Conservation (phyloP, 2,797 vertebrate species). For the Varecia variegata region DNA sequence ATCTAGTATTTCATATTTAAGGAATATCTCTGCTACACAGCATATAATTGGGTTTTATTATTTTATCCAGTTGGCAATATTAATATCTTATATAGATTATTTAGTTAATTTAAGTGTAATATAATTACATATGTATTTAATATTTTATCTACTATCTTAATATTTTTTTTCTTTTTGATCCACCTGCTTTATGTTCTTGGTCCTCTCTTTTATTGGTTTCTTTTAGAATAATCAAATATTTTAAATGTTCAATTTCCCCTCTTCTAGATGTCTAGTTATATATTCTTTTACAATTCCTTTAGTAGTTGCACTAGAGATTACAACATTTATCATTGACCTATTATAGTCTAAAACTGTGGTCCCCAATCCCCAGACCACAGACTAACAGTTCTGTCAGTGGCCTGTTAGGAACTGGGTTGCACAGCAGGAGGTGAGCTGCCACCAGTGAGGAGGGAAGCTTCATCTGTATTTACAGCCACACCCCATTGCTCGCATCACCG, state of each 20-base stretch:
- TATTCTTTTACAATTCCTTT: background rate
- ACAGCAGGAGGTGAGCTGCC: too few relatives aligned
- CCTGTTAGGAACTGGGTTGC: too few relatives aligned
- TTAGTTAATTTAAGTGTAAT: constrained; percentile 29
- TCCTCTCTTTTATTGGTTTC: background rate
- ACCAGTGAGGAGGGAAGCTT: too few relatives aligned
- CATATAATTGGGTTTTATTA: background rate
- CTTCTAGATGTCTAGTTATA: background rate
- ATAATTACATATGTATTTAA: background rate
- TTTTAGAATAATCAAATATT: constrained; percentile 24
- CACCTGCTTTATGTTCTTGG: background rate
- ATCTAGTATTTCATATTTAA: background rate
- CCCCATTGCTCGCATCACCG: too few relatives aligned
- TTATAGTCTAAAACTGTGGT: background rate
- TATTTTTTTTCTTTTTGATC: background rate
- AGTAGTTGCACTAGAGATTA: background rate
- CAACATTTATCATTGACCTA: background rate
- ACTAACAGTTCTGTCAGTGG: too few relatives aligned
- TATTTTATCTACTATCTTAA: constrained; percentile 11
- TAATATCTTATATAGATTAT: background rate
- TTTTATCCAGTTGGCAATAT: background rate
- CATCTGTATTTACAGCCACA: too few relatives aligned
- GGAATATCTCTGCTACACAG: background rate
- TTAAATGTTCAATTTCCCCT: background rate
- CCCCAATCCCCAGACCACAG: too few relatives aligned